Evolutionary conservation across 2,113 vertebrate species (phyloP).

Genomic region (Eolophus roseicapilla): DNA sequence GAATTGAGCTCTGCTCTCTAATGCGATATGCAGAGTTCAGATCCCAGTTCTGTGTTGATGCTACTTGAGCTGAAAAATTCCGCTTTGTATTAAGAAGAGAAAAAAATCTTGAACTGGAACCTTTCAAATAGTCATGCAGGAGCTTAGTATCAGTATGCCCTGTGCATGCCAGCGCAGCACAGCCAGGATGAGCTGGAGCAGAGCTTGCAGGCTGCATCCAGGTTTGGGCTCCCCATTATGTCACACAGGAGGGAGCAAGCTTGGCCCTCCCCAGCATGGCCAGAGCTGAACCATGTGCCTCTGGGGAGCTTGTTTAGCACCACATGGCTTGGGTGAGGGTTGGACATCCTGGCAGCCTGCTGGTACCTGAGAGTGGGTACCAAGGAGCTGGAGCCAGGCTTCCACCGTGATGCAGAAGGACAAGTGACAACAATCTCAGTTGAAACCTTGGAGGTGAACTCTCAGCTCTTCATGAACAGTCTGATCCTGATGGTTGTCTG

Average conservation of each 20-base stretch:
- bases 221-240: neutral
- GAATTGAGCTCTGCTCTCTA: neutral
- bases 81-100: neutral
- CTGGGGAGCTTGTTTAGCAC: neutral
- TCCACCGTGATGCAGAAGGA: neutral
- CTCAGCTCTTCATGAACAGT: neutral
- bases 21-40: neutral
- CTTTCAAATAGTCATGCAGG: neutral
- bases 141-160: accelerated
- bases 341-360: neutral
- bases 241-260: neutral
- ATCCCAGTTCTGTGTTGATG: neutral
- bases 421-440: accelerated
- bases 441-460: too few relatives aligned
- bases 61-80: neutral
- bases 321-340: neutral
- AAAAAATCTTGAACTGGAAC: neutral
- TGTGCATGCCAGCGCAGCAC: accelerated
- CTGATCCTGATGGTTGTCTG: neutral
- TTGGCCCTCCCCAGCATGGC: neutral
- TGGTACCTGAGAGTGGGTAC: accelerated
- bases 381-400: neutral
- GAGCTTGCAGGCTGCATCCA: neutral
- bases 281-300: neutral
- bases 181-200: neutral